phyloP scores from a whole-genome alignment of 2,888 invertebrate species.

The Harmothoe impar region DNA sequence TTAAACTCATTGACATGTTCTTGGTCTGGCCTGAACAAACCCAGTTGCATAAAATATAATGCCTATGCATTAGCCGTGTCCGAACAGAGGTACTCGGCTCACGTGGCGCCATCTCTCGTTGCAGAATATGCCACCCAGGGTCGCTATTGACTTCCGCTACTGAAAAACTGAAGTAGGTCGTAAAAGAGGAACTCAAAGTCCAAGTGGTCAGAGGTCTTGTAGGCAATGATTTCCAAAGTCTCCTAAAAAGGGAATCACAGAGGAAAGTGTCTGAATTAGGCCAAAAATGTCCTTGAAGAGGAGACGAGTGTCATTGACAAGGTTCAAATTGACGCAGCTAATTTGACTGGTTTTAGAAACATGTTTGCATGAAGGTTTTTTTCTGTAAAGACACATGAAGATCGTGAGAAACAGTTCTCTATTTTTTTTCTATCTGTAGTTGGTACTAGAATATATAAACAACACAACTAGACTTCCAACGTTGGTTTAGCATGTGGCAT shows the following conservation, averaged over 20 bases:
- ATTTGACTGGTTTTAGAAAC: neutral
- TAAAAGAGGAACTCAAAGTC: neutral
- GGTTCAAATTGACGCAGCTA: neutral
- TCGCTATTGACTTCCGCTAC: neutral
- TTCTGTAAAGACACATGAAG: neutral
- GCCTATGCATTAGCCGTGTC: too few species aligned
- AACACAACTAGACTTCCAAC: too few species aligned
- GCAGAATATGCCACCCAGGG: neutral
- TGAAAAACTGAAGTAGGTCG: neutral
- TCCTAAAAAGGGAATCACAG: neutral
- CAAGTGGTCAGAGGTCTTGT: slow-evolving; percentile 13
- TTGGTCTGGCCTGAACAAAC: too few species aligned
- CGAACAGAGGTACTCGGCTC: too few species aligned
- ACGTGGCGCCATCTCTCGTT: too few species aligned
- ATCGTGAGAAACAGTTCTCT: too few species aligned
- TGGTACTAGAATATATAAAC: too few species aligned
- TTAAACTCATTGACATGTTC: too few species aligned
- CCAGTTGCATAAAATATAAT: too few species aligned
- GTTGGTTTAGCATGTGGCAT: too few species aligned
- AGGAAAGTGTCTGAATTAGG: neutral
- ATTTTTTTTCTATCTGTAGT: too few species aligned
- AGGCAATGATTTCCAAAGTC: neutral
- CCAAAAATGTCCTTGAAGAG: neutral
- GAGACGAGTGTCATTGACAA: neutral
- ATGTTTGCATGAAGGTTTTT: neutral